Conservation (phyloP, 2,888 invertebrate genomes). For the Tiphia femorata region DNA sequence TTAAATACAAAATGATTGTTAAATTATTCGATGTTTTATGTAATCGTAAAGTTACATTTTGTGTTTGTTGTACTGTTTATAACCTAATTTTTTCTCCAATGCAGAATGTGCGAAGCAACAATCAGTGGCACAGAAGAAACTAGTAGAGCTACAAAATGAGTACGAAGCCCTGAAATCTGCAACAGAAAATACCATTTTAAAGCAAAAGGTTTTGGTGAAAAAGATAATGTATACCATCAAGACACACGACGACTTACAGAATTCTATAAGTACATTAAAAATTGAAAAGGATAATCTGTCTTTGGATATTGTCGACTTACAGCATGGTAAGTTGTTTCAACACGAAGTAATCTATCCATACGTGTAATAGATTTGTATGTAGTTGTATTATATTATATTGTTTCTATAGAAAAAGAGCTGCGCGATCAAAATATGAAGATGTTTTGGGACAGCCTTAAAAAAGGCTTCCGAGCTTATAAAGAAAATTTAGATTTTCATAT, state of each 20-base stretch:
- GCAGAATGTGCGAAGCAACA: slow-evolving; percentile 36
- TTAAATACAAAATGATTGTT: background rate
- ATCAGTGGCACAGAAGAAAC: slow-evolving; percentile 10
- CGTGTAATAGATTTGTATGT: background rate
- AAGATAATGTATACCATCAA: slow-evolving; percentile 40
- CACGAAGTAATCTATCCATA: too few species aligned
- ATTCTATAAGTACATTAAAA: slow-evolving; percentile 38
- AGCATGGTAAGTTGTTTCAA: slow-evolving; percentile 42
- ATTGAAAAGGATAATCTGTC: slow-evolving; percentile 40
- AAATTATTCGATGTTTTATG: background rate
- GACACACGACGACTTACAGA: slow-evolving; percentile 32
- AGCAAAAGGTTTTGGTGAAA: slow-evolving; percentile 52
- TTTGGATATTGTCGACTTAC: slow-evolving; percentile 54
- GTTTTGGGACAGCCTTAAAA: slow-evolving; percentile 54
- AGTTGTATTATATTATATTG: slow-evolving; percentile 4
- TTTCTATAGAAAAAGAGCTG: slow-evolving; percentile 31
- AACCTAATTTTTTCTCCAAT: background rate
- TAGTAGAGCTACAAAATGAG: slow-evolving; percentile 34
- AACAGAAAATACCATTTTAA: slow-evolving; percentile 34
- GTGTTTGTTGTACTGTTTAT: background rate
- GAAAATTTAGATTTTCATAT: slow-evolving; percentile 53
- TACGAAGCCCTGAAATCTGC: slow-evolving; percentile 29
- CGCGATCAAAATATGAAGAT: slow-evolving; percentile 36
- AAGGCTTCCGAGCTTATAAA: slow-evolving; percentile 52
- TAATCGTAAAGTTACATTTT: background rate